Conservation (phyloP, 2,797 vertebrate genomes). For the Paramormyrops hopkinsi region DNA sequence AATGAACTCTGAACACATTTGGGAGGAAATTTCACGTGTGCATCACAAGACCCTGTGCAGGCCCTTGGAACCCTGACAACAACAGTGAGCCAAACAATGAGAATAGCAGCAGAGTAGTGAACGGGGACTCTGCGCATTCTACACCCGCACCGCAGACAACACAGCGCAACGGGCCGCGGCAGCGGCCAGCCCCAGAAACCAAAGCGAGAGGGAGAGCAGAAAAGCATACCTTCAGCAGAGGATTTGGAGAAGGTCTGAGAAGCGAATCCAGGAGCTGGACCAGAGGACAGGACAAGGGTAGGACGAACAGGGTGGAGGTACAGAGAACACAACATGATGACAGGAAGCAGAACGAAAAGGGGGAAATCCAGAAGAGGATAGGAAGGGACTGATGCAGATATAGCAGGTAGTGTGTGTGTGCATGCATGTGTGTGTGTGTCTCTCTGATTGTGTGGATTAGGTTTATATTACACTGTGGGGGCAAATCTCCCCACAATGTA, state of each 20-base stretch:
- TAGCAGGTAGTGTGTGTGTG: neutral
- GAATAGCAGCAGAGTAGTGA: conserved; percentile 41
- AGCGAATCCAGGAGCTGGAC: conserved; percentile 72
- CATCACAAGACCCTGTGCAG: neutral
- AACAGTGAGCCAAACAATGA: conserved; percentile 45
- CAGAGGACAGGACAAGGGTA: conserved; percentile 75
- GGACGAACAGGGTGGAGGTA: conserved; percentile 71
- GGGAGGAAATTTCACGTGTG: neutral
- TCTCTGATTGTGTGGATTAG: neutral
- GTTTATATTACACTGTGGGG: neutral
- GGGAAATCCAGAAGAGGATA: conserved; percentile 16
- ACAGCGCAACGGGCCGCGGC: neutral
- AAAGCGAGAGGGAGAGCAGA: conserved; percentile 57
- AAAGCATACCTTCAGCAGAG: conserved; percentile 70
- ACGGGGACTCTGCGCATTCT: conserved; percentile 41
- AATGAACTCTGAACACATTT: neutral
- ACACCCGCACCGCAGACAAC: conserved; percentile 31
- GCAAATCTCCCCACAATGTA: neutral
- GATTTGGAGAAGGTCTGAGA: conserved; percentile 69
- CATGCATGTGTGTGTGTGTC: neutral
- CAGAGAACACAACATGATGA: conserved; percentile 33
- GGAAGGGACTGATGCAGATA: neutral
- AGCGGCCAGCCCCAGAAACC: conserved; percentile 37
- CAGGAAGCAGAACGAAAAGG: conserved; percentile 57
- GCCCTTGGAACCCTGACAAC: neutral